Conservation (phyloP, 2,797 vertebrate species). For the Pogonophryne albipinna region DNA sequence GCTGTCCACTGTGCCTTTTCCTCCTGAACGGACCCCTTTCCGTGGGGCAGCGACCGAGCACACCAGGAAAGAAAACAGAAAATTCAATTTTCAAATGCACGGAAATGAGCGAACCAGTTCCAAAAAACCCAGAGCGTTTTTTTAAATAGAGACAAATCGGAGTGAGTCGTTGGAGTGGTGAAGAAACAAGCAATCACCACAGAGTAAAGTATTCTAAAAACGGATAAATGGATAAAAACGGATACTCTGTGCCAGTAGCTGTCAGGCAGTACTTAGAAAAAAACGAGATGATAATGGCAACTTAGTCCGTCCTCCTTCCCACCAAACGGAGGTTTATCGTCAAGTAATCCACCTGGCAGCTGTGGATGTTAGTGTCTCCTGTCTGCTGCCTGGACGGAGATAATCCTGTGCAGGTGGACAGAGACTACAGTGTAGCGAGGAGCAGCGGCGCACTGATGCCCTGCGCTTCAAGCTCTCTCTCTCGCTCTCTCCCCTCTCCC, state of each 20-base stretch:
- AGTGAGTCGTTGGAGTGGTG: slow-evolving; percentile 4
- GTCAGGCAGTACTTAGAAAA: slow-evolving; percentile 27
- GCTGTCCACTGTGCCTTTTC: slow-evolving; percentile 16
- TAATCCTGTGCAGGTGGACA: slow-evolving; percentile 70
- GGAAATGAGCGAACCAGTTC: slow-evolving; percentile 19
- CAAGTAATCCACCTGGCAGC: slow-evolving; percentile 49
- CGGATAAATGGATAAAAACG: slow-evolving; percentile 38
- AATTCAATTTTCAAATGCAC: slow-evolving; percentile 37
- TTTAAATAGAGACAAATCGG: background rate
- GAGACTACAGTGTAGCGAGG: slow-evolving; percentile 36
- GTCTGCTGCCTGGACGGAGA: slow-evolving; percentile 50
- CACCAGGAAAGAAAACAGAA: background rate
- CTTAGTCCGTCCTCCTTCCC: slow-evolving; percentile 57
- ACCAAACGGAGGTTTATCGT: slow-evolving; percentile 45
- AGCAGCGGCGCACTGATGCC: slow-evolving; percentile 56
- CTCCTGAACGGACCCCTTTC: slow-evolving; percentile 24
- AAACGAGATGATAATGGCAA: slow-evolving; percentile 33
- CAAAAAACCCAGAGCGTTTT: slow-evolving; percentile 1
- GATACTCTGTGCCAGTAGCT: slow-evolving; percentile 38
- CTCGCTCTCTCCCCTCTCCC: slow-evolving; percentile 13
- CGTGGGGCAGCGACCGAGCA: slow-evolving; percentile 15
- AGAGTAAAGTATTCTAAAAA: slow-evolving; percentile 50
- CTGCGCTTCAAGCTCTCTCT: slow-evolving; percentile 49
- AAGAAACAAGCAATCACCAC: slow-evolving; percentile 28
- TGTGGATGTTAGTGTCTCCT: slow-evolving; percentile 34